Base-by-base conservation (phyloP, 2,888 invertebrate genomes). In the Trichogramma evanescens region DNA sequence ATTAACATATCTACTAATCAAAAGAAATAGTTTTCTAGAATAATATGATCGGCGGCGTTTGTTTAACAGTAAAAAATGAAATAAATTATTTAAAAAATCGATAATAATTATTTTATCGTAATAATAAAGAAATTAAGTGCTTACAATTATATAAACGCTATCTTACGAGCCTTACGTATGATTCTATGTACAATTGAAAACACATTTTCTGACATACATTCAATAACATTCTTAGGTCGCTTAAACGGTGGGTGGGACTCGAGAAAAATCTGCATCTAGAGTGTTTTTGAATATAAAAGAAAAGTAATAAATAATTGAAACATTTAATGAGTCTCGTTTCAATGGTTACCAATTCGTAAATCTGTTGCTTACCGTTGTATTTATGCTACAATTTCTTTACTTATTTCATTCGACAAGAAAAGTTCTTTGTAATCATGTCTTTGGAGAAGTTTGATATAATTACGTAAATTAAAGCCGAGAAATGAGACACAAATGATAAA, bases 181-280 rank as follows among this genome's bases (percentile, higher is more conserved):
- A 40, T 55, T 54, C 45, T 62, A 62, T 64, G n/a, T 64, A 64
- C 62, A 64, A 53, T 57, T 58, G 52, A 63, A 64, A 55, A 56
- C 45, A 56, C 58, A 58, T 56, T 48, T 45, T 53, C 57, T 46
- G 50, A 43, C 59, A 57, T 55, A 61, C 57, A 49, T 61, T 56
- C 53, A 40, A 51, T 44, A 10, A 56, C 58, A 62, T 42, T 62
- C 62, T 64, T 62, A 62, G 62, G 60, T 62, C 56, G 58, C 53
- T 64, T 58, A 62, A 62, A 53, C 64, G 64, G 62, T 64, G 62
- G 64, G 62, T 64, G 64, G 64, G 64, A 62, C 62, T 58, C 60
- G 59, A 60, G 59, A 58, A 63, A 59, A 53, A 59, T 58, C 46
- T 58, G 60, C 50, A 60, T 56, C 45, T 58, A 51, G 45, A 63